phyloP scores from a whole-genome alignment of 2,113 vertebrate species.

The Gobiocypris rarus region DNA sequence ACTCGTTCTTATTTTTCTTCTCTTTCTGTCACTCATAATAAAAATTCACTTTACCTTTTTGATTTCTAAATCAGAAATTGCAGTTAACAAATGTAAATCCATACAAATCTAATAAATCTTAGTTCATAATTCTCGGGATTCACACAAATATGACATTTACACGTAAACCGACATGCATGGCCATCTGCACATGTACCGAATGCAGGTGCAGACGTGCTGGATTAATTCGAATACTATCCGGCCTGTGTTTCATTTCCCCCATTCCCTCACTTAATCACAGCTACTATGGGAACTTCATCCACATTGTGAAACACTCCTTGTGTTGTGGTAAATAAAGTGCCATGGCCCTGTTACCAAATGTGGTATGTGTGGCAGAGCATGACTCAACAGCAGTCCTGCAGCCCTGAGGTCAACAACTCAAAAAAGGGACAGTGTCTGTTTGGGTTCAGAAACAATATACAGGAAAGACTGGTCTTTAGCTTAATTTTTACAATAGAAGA shows the following conservation, averaged over 20 bases:
- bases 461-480: not conserved
- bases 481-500: not conserved
- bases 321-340: constrained; percentile 57
- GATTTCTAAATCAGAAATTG: constrained; percentile 26
- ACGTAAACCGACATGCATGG: not conserved
- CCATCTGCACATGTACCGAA: not conserved
- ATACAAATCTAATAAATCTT: too few relatives aligned
- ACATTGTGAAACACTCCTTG: constrained; percentile 53
- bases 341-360: not conserved
- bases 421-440: not conserved
- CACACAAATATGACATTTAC: not conserved
- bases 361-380: not conserved
- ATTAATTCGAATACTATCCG: not conserved
- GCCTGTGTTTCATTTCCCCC: not conserved
- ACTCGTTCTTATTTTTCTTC: constrained; percentile 8
- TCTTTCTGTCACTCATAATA: constrained; percentile 36
- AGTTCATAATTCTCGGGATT: not conserved
- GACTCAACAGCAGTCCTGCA: not conserved
- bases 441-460: not conserved
- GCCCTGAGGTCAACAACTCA: not conserved
- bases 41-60: constrained; percentile 59
- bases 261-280: constrained; percentile 20
- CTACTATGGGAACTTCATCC: not conserved
- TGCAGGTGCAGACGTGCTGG: not conserved
- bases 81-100: not conserved